Base-by-base conservation (phyloP, 2,113 vertebrate species). In the Neodontobutis hainanensis region DNA sequence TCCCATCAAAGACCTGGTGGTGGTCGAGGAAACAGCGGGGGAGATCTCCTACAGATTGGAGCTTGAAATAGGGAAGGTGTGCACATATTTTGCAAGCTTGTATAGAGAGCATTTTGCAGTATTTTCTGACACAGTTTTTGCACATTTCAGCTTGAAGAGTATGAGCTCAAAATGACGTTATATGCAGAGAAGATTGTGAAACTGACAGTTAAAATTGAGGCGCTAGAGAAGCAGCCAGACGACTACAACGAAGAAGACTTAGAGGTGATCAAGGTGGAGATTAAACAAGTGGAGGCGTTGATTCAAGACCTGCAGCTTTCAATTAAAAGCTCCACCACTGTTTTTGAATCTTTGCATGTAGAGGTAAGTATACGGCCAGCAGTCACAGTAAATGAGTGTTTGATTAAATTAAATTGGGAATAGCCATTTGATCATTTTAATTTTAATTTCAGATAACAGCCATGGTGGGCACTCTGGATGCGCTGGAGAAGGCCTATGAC, bases 171-270 rank as follows among this genome's bases (percentile, higher is more conserved):
- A 70, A 77, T 96, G 67, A 83, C 78, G 12, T 1, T 88, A 0
- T 96, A 95, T 62, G 89, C 93, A 61, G 85, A 93, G 74, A 93
- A 78, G 68, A 91, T 96, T 6, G 6, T 49, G 12, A 93, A 94
- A 68, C 49, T 98, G 65, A 95, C 94, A 8, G 47, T 72, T 46
- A 83, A 71, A 74, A 73, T 96, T 44, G 86, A 94, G 64, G 43
- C 77, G 47, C 92, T 96, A 83, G 95, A 97, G 81, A 49, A 56
- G 5, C 82, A 85, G 12, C 71, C 85, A 0, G 27, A 94, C 44
- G 58, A 53, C 14, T 91, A 88, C 82, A 90, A 50, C 2, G 82
- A 91, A 6, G 77, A 84, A 0, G 66, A 90, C 16, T 61, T 84
- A 2, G 74, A 88, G 1, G 82, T 85, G 0, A 64, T 89, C 6